A percentile compares a stretch with the other conserved stretches of the same genome.
These are phyloP conservation scores for Antennarius striatus DNA, from an alignment of 2,113 vertebrate genomes.

Conservation along the genomic window DNA sequence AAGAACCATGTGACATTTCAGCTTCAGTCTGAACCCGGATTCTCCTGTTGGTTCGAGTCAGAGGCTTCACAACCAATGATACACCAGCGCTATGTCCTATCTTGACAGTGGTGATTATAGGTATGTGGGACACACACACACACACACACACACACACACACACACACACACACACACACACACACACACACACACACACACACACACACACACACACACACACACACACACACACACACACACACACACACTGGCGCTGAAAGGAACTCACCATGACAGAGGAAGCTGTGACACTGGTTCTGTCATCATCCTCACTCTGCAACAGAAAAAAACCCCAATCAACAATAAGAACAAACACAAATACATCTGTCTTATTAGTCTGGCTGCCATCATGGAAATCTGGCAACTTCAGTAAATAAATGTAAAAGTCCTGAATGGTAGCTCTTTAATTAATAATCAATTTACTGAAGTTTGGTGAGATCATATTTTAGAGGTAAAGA, in stretches of 20 bases:
- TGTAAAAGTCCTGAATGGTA: too few relatives aligned
- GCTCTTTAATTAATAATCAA: too few relatives aligned
- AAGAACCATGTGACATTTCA: not conserved
- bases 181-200: constrained; percentile 8
- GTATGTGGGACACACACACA: not conserved
- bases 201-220: not conserved
- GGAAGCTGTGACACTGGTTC: constrained; percentile 54
- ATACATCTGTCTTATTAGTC: not conserved
- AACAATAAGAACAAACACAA: not conserved
- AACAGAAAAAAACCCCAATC: constrained; percentile 1
- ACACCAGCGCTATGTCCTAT: constrained; percentile 2
- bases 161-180: constrained; percentile 4
- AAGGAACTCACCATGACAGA: constrained; percentile 58
- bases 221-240: constrained; percentile 7
- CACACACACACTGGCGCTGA: not conserved
- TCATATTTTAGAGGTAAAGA: too few relatives aligned
- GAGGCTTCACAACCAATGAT: constrained; percentile 31
- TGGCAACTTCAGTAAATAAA: too few relatives aligned
- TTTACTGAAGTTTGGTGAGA: too few relatives aligned
- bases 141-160: constrained; percentile 6
- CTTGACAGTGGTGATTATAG: constrained; percentile 4
- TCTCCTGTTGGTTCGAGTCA: constrained; percentile 26
- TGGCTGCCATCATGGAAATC: too few relatives aligned
- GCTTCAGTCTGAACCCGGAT: not conserved
- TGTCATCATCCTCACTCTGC: constrained; percentile 69